These are phyloP conservation scores for Zhuqinia jingwanae DNA, from an alignment of 2,888 invertebrate species.

Conservation along the genomic window DNA sequence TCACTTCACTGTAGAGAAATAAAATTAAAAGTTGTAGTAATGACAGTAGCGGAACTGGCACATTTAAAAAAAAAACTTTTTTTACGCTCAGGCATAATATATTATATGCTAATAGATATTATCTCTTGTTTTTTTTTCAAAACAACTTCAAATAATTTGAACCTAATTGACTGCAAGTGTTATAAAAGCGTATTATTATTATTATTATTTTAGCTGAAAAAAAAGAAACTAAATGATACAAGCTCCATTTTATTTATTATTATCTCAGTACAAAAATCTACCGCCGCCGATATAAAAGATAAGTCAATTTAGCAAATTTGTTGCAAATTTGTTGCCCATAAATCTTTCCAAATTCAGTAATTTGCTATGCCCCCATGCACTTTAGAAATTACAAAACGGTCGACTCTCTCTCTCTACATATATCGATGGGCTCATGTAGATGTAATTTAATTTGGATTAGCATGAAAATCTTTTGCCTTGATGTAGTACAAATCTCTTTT, in stretches of 20 bases:
- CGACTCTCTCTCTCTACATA: no score
- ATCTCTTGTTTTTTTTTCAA: no score
- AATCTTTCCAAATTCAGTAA: constrained; percentile 17
- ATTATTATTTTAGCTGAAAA: no score
- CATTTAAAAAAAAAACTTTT: no score
- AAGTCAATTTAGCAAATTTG: constrained; percentile 27
- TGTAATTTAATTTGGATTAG: constrained; percentile 27
- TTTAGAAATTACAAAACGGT: constrained; percentile 22
- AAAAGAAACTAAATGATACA: neutral
- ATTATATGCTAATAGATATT: neutral
- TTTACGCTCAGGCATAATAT: neutral
- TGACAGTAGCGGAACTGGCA: neutral
- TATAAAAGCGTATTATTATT: no score
- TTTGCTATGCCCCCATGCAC: neutral
- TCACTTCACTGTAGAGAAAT: no score
- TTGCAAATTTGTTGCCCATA: constrained; percentile 21
- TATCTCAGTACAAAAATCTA: neutral
- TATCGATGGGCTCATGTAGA: no score
- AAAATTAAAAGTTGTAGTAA: constrained; percentile 22
- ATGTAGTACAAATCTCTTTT: neutral
- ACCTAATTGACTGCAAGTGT: constrained; percentile 4
- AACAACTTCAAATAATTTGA: constrained; percentile 28
- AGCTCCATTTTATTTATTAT: neutral
- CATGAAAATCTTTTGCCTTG: neutral
- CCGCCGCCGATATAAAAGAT: neutral